Conservation (phyloP, 2,113 vertebrate species). For the Apistogramma diplotaenia region DNA sequence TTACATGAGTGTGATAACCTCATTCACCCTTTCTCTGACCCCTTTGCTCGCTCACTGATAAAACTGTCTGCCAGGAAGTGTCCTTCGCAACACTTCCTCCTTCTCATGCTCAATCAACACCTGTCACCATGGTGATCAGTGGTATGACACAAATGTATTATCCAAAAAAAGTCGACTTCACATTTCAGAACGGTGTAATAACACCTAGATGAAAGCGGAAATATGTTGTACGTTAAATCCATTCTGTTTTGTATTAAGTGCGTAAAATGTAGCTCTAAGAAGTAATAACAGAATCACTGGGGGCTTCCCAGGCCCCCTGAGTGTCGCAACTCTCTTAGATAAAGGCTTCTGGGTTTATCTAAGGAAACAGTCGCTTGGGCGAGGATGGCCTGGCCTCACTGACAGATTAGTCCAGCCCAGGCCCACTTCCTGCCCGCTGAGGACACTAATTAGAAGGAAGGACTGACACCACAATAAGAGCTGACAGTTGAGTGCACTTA, state of each 20-base stretch:
- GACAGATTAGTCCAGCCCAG: conserved; percentile 97
- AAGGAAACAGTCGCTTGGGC: conserved; percentile 96
- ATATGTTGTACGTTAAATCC: neutral
- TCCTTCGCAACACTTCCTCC: conserved; percentile 82
- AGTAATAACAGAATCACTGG: conserved; percentile 58
- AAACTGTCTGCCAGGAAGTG: conserved; percentile 78
- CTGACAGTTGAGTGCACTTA: conserved; percentile 91
- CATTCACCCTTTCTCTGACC: conserved; percentile 58
- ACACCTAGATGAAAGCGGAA: neutral
- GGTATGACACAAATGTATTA: neutral
- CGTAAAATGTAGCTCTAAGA: conserved; percentile 40
- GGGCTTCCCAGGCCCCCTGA: conserved; percentile 76
- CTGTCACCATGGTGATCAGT: conserved; percentile 81
- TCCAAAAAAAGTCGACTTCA: neutral
- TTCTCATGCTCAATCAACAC: conserved; percentile 88
- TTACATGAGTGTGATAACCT: conserved; percentile 65
- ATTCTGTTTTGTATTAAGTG: neutral
- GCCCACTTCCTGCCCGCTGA: conserved; percentile 97
- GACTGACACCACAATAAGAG: conserved; percentile 92
- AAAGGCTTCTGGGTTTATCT: conserved; percentile 89
- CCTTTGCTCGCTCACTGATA: conserved; percentile 73
- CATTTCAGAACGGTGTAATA: neutral
- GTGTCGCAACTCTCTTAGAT: conserved; percentile 64
- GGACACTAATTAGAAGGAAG: conserved; percentile 97
- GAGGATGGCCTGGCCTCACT: conserved; percentile 92